Evolutionary conservation across 2,113 vertebrate genomes (phyloP).

Genomic region (Mixornis gularis): DNA sequence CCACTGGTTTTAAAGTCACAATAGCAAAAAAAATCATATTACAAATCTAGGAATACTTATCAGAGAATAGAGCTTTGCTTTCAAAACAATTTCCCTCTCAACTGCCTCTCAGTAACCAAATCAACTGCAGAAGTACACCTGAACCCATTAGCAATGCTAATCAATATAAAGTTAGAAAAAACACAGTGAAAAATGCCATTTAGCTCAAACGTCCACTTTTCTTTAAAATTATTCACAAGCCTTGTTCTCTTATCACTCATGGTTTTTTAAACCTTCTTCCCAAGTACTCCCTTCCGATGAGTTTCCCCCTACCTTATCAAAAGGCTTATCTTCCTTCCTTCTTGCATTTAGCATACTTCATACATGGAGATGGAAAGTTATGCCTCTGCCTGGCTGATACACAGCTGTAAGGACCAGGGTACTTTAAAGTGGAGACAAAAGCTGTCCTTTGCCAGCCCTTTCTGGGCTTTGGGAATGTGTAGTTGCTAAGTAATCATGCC

Average conservation of each 20-base stretch:
- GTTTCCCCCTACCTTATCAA: not conserved
- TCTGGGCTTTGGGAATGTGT: not conserved
- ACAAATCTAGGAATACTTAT: not conserved
- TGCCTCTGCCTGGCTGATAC: not conserved
- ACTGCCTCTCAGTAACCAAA: not conserved
- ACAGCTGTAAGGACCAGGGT: not conserved
- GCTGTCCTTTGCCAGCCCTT: not conserved
- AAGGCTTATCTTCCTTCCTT: not conserved
- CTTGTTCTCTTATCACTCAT: not conserved
- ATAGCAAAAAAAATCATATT: not conserved
- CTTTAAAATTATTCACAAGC: not conserved
- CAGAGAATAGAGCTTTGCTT: not conserved
- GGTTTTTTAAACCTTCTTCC: not conserved
- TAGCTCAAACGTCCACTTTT: not conserved
- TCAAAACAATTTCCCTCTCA: not conserved
- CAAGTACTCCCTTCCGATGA: not conserved
- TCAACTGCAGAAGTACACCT: not conserved
- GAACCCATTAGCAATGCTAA: not conserved
- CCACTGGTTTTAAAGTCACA: not conserved
- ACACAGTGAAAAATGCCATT: not conserved
- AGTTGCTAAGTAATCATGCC: not conserved
- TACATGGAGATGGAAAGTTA: fast-evolving
- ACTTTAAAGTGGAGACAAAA: not conserved
- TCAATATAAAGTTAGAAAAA: not conserved
- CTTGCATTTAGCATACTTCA: not conserved